Evolutionary conservation across 64 coral and sea anemone genomes (phyloP).

Genomic region (Pocillopora damicornis): DNA sequence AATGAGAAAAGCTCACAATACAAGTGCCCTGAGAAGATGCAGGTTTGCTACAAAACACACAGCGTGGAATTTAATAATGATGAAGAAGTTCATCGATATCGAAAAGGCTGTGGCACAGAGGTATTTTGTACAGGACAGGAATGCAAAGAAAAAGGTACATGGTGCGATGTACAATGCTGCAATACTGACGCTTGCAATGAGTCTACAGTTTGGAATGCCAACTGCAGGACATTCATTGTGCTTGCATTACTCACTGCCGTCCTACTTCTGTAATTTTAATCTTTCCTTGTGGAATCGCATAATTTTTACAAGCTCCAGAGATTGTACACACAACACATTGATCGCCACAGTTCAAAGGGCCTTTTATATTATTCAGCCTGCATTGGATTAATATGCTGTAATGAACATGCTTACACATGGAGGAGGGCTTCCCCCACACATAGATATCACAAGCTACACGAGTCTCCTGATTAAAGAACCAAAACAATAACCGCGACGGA

Average conservation of each 20-base stretch:
- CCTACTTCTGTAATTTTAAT: neutral
- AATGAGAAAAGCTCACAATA: no score
- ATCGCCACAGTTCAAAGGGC: no score
- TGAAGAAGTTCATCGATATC: neutral
- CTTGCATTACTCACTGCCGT: neutral
- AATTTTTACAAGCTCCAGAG: no score
- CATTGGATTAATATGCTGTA: no score
- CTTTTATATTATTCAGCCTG: no score
- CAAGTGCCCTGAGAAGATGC: neutral
- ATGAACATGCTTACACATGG: no score
- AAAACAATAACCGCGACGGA: no score
- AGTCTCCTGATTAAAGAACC: no score
- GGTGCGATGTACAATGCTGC: neutral
- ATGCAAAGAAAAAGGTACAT: neutral
- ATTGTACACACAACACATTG: no score
- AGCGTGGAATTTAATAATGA: neutral
- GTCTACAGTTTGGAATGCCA: neutral
- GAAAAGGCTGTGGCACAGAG: neutral
- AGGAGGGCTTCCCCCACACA: no score
- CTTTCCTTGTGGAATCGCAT: no score
- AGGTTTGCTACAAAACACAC: neutral
- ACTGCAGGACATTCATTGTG: neutral
- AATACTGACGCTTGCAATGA: constrained; percentile 2
- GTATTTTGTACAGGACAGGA: neutral
- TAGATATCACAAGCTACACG: no score